Percentiles rank a stretch among this genome's conserved stretches.
These are phyloP conservation scores for Deilephila porcellus DNA, from an alignment of 2,888 invertebrate species.

Conservation along the genomic window DNA sequence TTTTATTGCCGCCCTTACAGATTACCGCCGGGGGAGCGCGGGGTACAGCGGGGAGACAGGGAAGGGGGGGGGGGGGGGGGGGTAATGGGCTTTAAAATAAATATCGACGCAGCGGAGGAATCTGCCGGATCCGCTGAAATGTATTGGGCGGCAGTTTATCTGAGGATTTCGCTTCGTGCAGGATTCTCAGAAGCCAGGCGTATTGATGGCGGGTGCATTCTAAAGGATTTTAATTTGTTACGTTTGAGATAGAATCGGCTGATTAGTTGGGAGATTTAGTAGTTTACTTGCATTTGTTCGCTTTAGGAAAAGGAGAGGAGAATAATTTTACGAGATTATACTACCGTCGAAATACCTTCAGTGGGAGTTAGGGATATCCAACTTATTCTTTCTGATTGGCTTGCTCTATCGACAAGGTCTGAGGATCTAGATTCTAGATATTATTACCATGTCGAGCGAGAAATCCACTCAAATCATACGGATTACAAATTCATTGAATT, in stretches of 20 bases:
- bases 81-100: conserved; percentile 26
- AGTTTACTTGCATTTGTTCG: no score
- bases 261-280: background rate
- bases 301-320: no score
- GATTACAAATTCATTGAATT: no score
- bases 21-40: background rate
- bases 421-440: no score
- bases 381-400: no score
- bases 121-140: conserved; percentile 18
- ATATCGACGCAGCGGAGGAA: conserved; percentile 16
- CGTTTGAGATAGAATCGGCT: background rate
- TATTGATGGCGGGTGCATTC: background rate
- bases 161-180: background rate
- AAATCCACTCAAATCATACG: no score
- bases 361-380: no score
- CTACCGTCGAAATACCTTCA: no score
- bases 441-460: no score
- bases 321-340: no score
- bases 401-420: no score
- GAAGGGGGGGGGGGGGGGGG: background rate
- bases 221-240: conserved; percentile 8
- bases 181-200: background rate
- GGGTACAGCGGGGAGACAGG: background rate
- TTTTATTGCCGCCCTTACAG: conserved; percentile 30
- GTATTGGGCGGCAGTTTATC: conserved; percentile 18